Base-by-base conservation (phyloP, 2,888 invertebrate genomes). In the Eledona agricola region DNA sequence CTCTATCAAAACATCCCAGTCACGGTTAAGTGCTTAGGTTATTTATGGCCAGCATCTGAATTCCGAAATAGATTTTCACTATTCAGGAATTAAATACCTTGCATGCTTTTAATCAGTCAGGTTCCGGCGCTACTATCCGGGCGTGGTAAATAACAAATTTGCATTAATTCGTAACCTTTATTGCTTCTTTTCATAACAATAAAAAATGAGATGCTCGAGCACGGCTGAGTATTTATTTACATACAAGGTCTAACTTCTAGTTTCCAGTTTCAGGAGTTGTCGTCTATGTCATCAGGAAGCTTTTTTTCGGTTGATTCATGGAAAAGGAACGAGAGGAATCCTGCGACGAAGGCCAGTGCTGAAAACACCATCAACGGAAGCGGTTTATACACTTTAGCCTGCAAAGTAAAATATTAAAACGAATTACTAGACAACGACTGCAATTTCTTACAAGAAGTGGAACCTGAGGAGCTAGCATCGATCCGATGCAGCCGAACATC, bases 381-480 rank as follows among this genome's bases (percentile, higher is more conserved):
- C 1, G 78, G 77, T 0, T 74, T 65, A 76, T 79, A 81, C 40
- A 78, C 73, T 0, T 77, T 74, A 51, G 79, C 77, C 81, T 81
- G 74, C 31, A 73, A 75, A 63, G 53, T 35, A 26, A 49, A 43
- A 49, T 52, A 22, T 37, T 10, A 45, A 15, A 53, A 29, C 16
- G 19, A 15, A 12, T n/a, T 13, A 19, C 12, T 23, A 29, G 11
- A 1, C 28, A 25, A 28, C 16, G 17, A 23, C 4, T 5, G 28
- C 32, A 7, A 5, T n/a, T 17, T 67, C 74, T 65, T 67, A 84
- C 85, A 76, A 88, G 71, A 20, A 87, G 74, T 7, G 85, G 85
- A 5, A 87, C 84, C 73, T 87, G 87, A 20, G 88, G 88, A 15
- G 88, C 87, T 40, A 86, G 72, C 70, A 87, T 82, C 7, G 86